Evolutionary conservation across 2,888 invertebrate species (phyloP).

Genomic region (Alviniconcha strummeri): DNA sequence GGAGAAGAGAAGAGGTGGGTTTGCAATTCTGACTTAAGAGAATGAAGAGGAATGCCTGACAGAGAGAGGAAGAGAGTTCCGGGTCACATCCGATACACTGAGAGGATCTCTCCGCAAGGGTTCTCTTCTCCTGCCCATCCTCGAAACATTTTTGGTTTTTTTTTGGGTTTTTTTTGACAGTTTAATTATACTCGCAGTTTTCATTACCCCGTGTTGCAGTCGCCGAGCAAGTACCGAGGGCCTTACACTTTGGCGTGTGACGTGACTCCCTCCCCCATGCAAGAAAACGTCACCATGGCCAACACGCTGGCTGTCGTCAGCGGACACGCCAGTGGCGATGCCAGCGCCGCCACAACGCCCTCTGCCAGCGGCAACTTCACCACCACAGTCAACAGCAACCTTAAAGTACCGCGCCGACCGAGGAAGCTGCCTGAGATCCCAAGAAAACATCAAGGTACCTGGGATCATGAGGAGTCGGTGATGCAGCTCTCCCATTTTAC

Average conservation of each 20-base stretch:
- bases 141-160: too few relatives aligned
- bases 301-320: conserved; percentile 44
- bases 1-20: too few relatives aligned
- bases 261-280: conserved; percentile 36
- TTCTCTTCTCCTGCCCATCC: too few relatives aligned
- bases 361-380: conserved; percentile 28
- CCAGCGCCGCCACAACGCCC: conserved; percentile 41
- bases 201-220: not conserved
- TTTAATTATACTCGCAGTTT: too few relatives aligned
- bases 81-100: too few relatives aligned
- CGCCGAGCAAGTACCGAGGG: not conserved
- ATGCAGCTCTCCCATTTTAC: too few relatives aligned
- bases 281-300: conserved; percentile 45
- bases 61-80: too few relatives aligned
- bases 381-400: conserved; percentile 20
- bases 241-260: conserved; percentile 35
- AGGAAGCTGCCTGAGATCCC: conserved; percentile 57
- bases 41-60: too few relatives aligned
- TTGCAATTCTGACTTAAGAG: too few relatives aligned
- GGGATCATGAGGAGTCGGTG: too few relatives aligned
- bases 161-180: too few relatives aligned
- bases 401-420: conserved; percentile 46
- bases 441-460: conserved; percentile 15
- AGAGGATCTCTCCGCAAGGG: too few relatives aligned
- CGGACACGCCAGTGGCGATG: conserved; percentile 44